A percentile compares a stretch with the other conserved stretches of the same genome.
phyloP scores from a whole-genome alignment of 2,113 vertebrate genomes.

The Leuciscus idus region DNA sequence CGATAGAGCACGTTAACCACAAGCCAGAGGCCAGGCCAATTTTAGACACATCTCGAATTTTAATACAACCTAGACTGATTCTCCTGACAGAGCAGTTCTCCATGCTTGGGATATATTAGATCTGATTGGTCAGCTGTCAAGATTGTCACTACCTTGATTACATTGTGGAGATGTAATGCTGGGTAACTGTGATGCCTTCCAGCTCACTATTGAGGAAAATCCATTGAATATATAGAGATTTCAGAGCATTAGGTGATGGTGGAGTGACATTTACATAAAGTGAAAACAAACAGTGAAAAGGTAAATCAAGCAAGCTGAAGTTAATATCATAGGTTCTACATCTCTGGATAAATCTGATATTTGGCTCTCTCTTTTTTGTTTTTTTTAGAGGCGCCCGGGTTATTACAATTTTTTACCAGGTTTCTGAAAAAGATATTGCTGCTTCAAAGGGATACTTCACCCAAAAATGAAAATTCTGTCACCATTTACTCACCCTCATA shows the following conservation, averaged over 20 bases:
- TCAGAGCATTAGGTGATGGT: conserved; percentile 23
- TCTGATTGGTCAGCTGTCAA: conserved; percentile 58
- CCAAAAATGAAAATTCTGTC: conserved; percentile 7
- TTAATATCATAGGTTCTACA: conserved; percentile 19
- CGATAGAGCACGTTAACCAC: conserved; percentile 58
- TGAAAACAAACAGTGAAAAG: conserved; percentile 27
- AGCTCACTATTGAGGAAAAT: conserved; percentile 38
- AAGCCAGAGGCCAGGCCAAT: conserved; percentile 55
- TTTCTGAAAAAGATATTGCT: conserved; percentile 2
- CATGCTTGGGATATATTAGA: conserved; percentile 49
- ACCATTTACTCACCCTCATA: not conserved
- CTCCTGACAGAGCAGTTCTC: conserved; percentile 61
- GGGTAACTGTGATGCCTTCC: conserved; percentile 36
- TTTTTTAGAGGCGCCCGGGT: not conserved
- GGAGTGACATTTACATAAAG: conserved; percentile 34
- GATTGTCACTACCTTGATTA: conserved; percentile 53
- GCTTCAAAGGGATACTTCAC: not conserved
- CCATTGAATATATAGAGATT: conserved; percentile 50
- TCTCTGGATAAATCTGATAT: conserved; percentile 9
- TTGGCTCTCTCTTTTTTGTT: not conserved
- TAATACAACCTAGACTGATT: conserved; percentile 54
- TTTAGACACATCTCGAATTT: conserved; percentile 62
- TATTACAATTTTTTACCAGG: not conserved
- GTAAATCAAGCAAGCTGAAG: conserved; percentile 35
- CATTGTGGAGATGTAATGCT: conserved; percentile 46